These are phyloP conservation scores for Tetheella fluctuosa DNA, from an alignment of 2,888 invertebrate species.

Conservation along the genomic window DNA sequence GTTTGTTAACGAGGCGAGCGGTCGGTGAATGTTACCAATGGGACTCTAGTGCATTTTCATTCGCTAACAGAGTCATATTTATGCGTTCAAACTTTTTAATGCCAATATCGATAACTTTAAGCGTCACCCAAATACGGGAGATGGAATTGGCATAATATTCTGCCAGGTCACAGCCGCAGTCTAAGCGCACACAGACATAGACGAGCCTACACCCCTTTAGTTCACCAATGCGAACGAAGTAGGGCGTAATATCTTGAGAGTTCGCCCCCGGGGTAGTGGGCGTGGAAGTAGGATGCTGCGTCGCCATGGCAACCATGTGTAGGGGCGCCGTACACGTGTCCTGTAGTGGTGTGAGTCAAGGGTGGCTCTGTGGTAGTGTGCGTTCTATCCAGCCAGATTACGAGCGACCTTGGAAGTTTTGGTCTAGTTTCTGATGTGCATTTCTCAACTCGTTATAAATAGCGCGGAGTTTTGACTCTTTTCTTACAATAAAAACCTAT, in stretches of 20 bases:
- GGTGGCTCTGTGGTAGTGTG: conserved; percentile 53
- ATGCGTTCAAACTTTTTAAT: conserved; percentile 45
- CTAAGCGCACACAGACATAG: conserved; percentile 62
- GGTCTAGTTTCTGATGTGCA: conserved; percentile 63
- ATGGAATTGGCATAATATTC: conserved; percentile 62
- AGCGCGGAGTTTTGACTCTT: conserved; percentile 15
- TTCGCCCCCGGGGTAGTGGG: conserved; percentile 83
- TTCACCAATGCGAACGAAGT: conserved; percentile 81
- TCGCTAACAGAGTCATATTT: conserved; percentile 48
- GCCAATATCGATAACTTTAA: conserved; percentile 17
- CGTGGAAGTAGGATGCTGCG: conserved; percentile 86
- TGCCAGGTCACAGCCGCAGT: conserved; percentile 48
- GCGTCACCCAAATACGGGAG: conserved; percentile 29
- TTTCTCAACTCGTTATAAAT: conserved; percentile 21
- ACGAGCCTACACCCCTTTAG: conserved; percentile 77
- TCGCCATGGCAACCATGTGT: conserved; percentile 84
- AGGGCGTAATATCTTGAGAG: conserved; percentile 83
- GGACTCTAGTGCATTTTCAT: conserved; percentile 58
- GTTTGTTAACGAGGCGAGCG: conserved; percentile 83
- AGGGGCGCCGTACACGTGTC: conserved; percentile 71
- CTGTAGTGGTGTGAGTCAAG: conserved; percentile 58
- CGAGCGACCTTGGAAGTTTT: conserved; percentile 76
- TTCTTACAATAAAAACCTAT: not conserved
- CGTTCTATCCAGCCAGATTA: conserved; percentile 37
- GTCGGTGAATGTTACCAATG: conserved; percentile 74